Evolutionary conservation across 2,797 vertebrate genomes (phyloP), one percentile per base, ranked within the genome.

Genomic region (Phataginus tetradactyla): DNA sequence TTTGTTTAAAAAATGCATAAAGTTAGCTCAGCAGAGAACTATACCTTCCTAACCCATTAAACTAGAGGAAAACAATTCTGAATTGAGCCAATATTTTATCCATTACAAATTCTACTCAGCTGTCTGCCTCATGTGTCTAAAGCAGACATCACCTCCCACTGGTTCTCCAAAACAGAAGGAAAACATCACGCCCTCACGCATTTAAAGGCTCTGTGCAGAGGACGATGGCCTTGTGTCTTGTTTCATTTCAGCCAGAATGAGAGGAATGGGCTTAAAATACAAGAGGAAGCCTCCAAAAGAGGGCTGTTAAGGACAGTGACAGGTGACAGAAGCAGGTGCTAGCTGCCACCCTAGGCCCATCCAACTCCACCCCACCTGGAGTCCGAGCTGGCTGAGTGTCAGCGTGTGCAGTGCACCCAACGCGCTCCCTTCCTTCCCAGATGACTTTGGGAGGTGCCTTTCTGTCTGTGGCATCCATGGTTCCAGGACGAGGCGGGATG

Each of bases 361-460:
- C 20, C 45, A 64, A 27, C 80, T 63, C 90, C 12, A 0, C 96
- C 81, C 94, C 92, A 97, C 97, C 97, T 97, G 96, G 88, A 87
- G 81, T 53, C 75, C 29, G 5, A 18, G 57, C 7, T 1, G 23
- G 90, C 85, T 4, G 4, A 53, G 29, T 21, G 78, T 39, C 17
- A 23, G 87, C 77, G 77, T 12, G 23, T 68, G 59, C 64, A 77
- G 95, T 51, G 83, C 12, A 7, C 68, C 74, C 74, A 49, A 93
- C 69, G 2, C 0, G 13, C 94, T 64, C 97, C 83, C 86, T 97
- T 97, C 95, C 97, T 97, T 97, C 97, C 97, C 96, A 97, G 88
- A 96, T 93, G 97, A 97, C 97, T 97, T 97, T 97, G 93, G 86
- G 84, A 96, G 97, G 97, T 98, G 97, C 97, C 97, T 97, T 97